phyloP scores from a whole-genome alignment of 2,888 invertebrate genomes.

The Myopa tessellatipennis region DNA sequence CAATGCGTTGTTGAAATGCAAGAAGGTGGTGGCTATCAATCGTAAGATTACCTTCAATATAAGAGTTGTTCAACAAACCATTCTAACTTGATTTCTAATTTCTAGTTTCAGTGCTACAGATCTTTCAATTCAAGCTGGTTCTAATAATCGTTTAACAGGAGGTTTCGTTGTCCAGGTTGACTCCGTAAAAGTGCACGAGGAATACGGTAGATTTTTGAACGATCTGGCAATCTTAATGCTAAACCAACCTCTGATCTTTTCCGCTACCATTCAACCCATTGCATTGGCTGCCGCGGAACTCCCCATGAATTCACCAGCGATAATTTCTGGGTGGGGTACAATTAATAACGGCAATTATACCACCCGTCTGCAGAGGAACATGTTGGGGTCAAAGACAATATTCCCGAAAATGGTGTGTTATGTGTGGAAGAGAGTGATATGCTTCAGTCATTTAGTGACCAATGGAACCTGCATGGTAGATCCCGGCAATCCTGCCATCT shows the following conservation, averaged over 20 bases:
- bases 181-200: constrained; percentile 54
- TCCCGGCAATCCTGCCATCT: background rate
- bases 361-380: background rate
- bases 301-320: constrained; percentile 48
- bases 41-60: background rate
- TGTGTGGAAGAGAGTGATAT: background rate
- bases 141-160: constrained; percentile 54
- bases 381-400: constrained; percentile 35
- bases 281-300: constrained; percentile 49
- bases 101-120: constrained; percentile 35
- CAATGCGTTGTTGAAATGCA: background rate
- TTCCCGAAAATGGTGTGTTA: constrained; percentile 43
- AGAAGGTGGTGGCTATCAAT: background rate
- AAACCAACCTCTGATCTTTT: constrained; percentile 47
- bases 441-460: background rate
- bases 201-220: constrained; percentile 51
- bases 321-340: constrained; percentile 61
- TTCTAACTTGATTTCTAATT: too few species aligned
- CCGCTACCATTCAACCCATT: constrained; percentile 50
- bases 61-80: background rate
- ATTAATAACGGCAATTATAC: constrained; percentile 30
- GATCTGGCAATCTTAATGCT: constrained; percentile 60
- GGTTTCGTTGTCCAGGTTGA: constrained; percentile 55
- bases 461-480: background rate
- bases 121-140: constrained; percentile 44